phyloP scores from a whole-genome alignment of 2,888 invertebrate species.

The Alviniconcha strummeri region DNA sequence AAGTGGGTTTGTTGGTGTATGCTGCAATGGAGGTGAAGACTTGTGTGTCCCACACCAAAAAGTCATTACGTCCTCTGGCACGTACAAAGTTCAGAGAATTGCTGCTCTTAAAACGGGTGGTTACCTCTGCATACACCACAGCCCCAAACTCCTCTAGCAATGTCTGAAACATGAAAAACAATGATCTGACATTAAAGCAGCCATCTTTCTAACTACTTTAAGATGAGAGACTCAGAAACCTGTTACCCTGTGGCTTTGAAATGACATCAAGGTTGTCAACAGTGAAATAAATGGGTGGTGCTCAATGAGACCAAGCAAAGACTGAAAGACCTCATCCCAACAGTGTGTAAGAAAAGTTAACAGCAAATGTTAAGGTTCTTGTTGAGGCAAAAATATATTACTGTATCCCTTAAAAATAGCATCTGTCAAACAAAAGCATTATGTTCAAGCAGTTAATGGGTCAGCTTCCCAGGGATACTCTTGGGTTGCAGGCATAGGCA shows the following conservation, averaged over 20 bases:
- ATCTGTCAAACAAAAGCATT: too few species aligned
- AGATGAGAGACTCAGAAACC: too few species aligned
- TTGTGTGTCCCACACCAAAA: slow-evolving; percentile 56
- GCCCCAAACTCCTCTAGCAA: slow-evolving; percentile 60
- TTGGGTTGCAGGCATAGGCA: too few species aligned
- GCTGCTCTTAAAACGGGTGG: slow-evolving; percentile 49
- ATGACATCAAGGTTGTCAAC: neutral
- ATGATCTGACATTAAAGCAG: neutral
- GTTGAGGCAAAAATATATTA: too few species aligned
- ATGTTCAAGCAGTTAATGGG: too few species aligned
- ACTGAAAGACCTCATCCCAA: too few species aligned
- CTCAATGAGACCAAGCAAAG: too few species aligned
- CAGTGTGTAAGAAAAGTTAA: too few species aligned
- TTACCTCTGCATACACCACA: slow-evolving; percentile 55
- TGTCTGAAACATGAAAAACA: slow-evolving; percentile 42
- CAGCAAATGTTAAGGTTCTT: too few species aligned
- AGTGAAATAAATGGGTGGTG: neutral
- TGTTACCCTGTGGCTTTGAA: neutral
- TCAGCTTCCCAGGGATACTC: too few species aligned
- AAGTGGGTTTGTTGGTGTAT: slow-evolving; percentile 57
- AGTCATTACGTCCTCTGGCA: slow-evolving; percentile 50
- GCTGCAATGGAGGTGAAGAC: slow-evolving; percentile 47
- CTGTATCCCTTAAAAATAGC: too few species aligned
- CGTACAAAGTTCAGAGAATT: slow-evolving; percentile 52
- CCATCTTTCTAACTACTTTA: neutral